Evolutionary conservation across 2,888 invertebrate genomes (phyloP), one percentile per base, ranked within the genome.

Genomic region (Drosophila dives): DNA sequence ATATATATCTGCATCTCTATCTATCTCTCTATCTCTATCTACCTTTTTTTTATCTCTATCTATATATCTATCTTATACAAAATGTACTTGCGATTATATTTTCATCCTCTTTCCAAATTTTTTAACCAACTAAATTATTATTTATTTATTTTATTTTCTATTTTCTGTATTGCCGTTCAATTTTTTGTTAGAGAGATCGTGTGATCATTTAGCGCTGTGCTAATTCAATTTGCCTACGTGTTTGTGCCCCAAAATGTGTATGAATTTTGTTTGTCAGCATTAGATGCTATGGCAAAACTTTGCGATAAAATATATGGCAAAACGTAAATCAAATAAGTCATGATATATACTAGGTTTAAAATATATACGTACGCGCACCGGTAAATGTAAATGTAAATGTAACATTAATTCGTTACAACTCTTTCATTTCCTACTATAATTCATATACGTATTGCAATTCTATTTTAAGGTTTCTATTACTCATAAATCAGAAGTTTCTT

Each of bases 131-230:
- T 65, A 76, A 73, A 75, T 67, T 56, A 62, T 71, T 66, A 67
- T 61, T 64, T 75, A 23, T 64, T 56, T 51, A 62, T 59, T 68
- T 64, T 71, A 29, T 66, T 73, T 64, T 65, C 51, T 50, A 53
- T 29, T 26, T 66, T 51, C 29, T 63, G 56, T 63, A 45, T 67
- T 74, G 40, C 20, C 29, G 64, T 79, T 74, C 50, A 50, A 23
- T 65, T 81, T 75, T 73, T 75, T 75, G 71, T 86, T 82, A 82
- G 91, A 80, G 82, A 83, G 80, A 80, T 81, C 92, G 91, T 91
- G 91, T 92, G 91, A 92, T 90, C 89, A 85, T 83, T 92, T 92
- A 91, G 92, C 91, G 81, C 74, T 66, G 73, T 84, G 91, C 81
- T 86, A 91, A 91, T 89, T 91, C 73, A 83, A 89, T 89, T 83